Evolutionary conservation across 1,140 invertebrate species (phyloP).

Genomic region (Zaprionus capensis): DNA sequence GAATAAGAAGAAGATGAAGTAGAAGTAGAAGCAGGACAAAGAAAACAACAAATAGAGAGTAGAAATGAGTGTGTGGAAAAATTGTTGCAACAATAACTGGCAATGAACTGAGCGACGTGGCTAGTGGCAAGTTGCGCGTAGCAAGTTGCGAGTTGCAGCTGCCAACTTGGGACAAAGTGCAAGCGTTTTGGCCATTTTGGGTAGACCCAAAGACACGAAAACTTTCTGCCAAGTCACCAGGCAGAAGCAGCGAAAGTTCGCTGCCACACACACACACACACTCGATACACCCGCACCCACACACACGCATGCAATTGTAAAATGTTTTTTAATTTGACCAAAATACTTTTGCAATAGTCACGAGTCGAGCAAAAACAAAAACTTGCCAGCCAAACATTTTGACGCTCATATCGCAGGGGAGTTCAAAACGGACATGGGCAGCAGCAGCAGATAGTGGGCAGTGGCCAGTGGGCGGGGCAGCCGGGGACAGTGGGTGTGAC

Average conservation of each 20-base stretch:
- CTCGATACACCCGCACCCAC: neutral
- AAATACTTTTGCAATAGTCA: conserved; percentile 73
- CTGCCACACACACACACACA: conserved; percentile 11
- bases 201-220: conserved; percentile 42
- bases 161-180: conserved; percentile 44
- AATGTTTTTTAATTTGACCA: conserved; percentile 80
- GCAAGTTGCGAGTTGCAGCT: conserved; percentile 12
- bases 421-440: neutral
- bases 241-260: conserved; percentile 43
- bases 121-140: conserved; percentile 10
- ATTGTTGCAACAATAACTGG: conserved; percentile 48
- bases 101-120: conserved; percentile 37
- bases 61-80: conserved; percentile 7
- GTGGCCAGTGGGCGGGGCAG: neutral
- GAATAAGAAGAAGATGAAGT: neutral
- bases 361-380: conserved; percentile 32
- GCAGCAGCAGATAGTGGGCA: neutral
- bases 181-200: conserved; percentile 67
- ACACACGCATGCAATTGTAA: conserved; percentile 60
- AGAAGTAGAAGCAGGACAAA: neutral
- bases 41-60: neutral
- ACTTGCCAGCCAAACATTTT: conserved; percentile 57
- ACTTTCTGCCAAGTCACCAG: conserved; percentile 62
- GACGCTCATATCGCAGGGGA: conserved; percentile 37
- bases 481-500: conserved; percentile 16